Conservation (phyloP, 2,113 vertebrate genomes). For the Amphiprion ocellaris region DNA sequence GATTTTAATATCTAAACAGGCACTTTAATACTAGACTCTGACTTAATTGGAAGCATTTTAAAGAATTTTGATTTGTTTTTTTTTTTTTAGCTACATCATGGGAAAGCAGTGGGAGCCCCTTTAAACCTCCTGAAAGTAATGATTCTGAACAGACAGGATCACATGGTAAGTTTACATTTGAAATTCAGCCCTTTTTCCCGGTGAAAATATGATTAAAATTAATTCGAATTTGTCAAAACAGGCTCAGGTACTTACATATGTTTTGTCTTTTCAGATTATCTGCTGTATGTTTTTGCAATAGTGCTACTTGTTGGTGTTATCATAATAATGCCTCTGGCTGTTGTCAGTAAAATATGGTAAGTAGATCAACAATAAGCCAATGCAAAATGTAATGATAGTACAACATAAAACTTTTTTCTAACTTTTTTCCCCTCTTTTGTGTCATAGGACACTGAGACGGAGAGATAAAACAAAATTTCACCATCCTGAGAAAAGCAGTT, state of each 20-base stretch:
- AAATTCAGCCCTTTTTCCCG: neutral
- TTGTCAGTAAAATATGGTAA: slow-evolving; percentile 88
- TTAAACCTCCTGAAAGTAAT: slow-evolving; percentile 16
- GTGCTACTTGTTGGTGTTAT: slow-evolving; percentile 81
- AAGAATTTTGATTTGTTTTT: neutral
- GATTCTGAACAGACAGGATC: slow-evolving; percentile 32
- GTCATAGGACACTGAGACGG: slow-evolving; percentile 82
- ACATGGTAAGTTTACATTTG: slow-evolving; percentile 57
- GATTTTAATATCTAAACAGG: neutral
- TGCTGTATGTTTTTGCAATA: slow-evolving; percentile 79
- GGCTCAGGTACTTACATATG: neutral
- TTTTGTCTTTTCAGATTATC: slow-evolving; percentile 83
- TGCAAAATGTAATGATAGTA: neutral
- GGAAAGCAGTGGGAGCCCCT: slow-evolving; percentile 21
- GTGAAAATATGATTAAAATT: neutral
- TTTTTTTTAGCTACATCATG: slow-evolving; percentile 50
- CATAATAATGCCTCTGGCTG: slow-evolving; percentile 81
- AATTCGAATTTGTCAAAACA: too few species aligned
- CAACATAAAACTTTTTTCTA: neutral
- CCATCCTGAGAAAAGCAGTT: slow-evolving; percentile 70
- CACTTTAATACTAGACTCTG: neutral
- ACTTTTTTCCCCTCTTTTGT: neutral
- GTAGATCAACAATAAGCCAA: slow-evolving; percentile 8
- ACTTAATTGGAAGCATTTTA: neutral
- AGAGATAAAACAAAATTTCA: slow-evolving; percentile 75